Base-by-base conservation (phyloP, 2,113 vertebrate species). In the Leptodactylus fuscus region DNA sequence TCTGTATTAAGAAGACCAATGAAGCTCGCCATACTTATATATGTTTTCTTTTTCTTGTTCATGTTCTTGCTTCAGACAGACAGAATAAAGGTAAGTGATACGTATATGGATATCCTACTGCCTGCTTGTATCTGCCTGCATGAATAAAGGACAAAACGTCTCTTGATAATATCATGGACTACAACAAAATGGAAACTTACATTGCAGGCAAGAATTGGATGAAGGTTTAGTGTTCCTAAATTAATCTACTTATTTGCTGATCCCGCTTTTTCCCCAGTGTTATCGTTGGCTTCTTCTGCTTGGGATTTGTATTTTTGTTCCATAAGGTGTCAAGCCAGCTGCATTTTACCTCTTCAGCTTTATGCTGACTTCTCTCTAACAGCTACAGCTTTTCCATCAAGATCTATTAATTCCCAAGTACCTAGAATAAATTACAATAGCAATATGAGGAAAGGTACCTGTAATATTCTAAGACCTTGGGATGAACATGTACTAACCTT, bases 1-100 rank as follows among this genome's bases (percentile, higher is more conserved):
- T 7, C 24, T 27, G n/a, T 27, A 29, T 29, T 15, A 27, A 15
- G 13, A 65, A 32, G 29, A 32, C 60, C 4, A 5, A 32, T 29
- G 1, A n/a, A 55, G 1, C 53, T 22, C 20, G 49, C 1, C 5
- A 6, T 2, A 12, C 2, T 2, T 65, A 32, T 20, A 29, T 49
- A 32, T 34, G 16, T 86, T 20, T 76, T n/a, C 5, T 32, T 86
- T 88, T 81, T 87, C 85, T n/a, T 65, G 82, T 48, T 81, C 90
- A 87, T 89, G 85, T 80, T 29, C 5, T 58, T 87, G 89, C 91
- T 87, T 69, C 85, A 95, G 95, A 95, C 29, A 94, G 94, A 89
- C 90, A 91, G 82, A 90, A 90, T 0, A 94, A 94, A 94, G 94
- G 94, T 96, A 92, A 88, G 93, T 79, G 34, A 36, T 71, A 6